Evolutionary conservation across 2,797 vertebrate genomes (phyloP).

Genomic region (Eidolon dupreanum): DNA sequence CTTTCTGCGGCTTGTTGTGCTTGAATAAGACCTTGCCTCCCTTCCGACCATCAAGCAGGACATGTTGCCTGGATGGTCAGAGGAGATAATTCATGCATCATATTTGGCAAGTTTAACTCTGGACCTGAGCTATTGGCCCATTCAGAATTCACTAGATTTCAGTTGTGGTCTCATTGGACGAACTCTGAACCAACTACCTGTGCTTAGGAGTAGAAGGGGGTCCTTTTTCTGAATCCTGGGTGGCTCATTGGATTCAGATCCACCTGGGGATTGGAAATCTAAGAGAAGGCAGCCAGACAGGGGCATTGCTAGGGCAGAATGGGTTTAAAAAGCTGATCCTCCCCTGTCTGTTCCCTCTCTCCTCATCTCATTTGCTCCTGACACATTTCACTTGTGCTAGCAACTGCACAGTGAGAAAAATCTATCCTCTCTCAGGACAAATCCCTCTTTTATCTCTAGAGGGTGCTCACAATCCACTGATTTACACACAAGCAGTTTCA

Average conservation of each 20-base stretch:
- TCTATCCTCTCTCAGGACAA: background rate
- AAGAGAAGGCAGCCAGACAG: background rate
- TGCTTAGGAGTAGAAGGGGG: background rate
- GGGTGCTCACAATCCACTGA: slow-evolving; percentile 38
- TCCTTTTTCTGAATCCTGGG: background rate
- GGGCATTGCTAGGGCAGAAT: rapidly evolving
- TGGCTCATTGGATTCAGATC: background rate
- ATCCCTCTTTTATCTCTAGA: slow-evolving; percentile 33
- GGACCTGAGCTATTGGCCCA: background rate
- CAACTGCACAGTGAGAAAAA: background rate
- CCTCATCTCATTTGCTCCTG: background rate
- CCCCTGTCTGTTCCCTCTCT: rapidly evolving
- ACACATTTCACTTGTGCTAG: background rate
- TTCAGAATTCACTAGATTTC: background rate
- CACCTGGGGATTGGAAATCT: background rate
- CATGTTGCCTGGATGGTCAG: too few species aligned
- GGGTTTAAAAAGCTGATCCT: background rate
- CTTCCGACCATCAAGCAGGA: background rate
- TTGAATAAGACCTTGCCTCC: background rate
- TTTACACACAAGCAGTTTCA: background rate
- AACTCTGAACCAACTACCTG: background rate
- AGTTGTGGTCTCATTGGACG: background rate
- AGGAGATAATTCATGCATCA: background rate
- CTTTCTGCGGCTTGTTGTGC: background rate
- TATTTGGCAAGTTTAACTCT: background rate